A percentile compares a stretch with the other conserved stretches of the same genome.
Conservation (phyloP, 2,113 vertebrate species). For the Protobothrops mucrosquamatus region DNA sequence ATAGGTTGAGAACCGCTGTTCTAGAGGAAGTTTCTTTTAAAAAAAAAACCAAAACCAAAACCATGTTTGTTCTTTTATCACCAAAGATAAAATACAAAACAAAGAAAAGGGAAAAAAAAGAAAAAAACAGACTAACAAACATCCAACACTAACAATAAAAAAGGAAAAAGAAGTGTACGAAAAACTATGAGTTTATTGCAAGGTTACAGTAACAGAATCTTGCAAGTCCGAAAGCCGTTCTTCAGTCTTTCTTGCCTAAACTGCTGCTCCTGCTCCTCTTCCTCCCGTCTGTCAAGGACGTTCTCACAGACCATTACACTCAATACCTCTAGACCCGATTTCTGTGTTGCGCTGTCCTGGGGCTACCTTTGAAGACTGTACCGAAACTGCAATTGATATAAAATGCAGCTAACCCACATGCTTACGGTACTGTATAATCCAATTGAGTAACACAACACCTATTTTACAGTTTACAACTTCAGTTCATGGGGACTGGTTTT, state of each 20-base stretch:
- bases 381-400: not conserved
- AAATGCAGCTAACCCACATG: not conserved
- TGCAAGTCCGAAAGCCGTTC: not conserved
- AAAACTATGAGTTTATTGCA: not conserved
- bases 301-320: not conserved
- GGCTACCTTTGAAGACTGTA: not conserved
- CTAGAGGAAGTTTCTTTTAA: not conserved
- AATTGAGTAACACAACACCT: not conserved
- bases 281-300: not conserved
- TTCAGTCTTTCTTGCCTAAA: not conserved
- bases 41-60: not conserved
- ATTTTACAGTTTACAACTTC: not conserved
- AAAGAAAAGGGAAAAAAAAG: not conserved
- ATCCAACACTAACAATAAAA: not conserved
- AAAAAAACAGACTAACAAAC: not conserved
- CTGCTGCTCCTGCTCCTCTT: not conserved
- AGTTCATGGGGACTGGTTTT: not conserved
- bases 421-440: not conserved
- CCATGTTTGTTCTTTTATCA: not conserved
- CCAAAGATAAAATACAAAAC: not conserved
- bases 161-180: not conserved
- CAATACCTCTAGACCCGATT: not conserved
- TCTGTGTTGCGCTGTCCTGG: not conserved
- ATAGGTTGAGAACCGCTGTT: no score
- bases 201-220: not conserved